Evolutionary conservation across 2,888 invertebrate genomes (phyloP).

Genomic region (Drosophila macrothrix): DNA sequence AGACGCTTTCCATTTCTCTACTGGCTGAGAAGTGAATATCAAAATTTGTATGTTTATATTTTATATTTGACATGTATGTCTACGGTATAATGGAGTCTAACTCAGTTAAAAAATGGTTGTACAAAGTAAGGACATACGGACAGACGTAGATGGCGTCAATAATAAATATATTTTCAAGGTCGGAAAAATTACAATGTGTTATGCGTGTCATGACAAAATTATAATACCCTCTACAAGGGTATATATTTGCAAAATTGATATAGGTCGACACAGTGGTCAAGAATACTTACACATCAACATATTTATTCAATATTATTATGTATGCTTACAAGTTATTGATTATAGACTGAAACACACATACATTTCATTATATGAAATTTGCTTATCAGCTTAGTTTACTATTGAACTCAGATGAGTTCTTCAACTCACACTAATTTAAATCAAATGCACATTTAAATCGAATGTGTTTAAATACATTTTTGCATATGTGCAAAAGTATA

Average conservation of each 20-base stretch:
- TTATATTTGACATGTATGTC: not conserved
- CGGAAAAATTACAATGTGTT: not conserved
- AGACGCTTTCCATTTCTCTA: not conserved
- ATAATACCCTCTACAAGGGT: not conserved
- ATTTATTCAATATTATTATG: not conserved
- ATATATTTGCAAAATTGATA: not conserved
- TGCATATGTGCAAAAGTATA: not conserved
- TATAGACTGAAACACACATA: not conserved
- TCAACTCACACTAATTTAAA: not conserved
- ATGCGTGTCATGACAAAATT: not conserved
- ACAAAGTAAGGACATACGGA: not conserved
- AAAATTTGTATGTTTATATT: no score
- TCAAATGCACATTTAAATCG: not conserved
- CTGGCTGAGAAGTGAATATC: not conserved
- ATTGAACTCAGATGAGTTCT: not conserved
- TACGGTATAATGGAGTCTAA: not conserved
- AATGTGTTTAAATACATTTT: slow-evolving; percentile 5
- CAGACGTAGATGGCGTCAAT: not conserved
- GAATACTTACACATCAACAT: not conserved
- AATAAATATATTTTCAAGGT: not conserved
- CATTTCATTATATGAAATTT: not conserved
- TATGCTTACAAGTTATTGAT: not conserved
- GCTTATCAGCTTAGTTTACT: slow-evolving; percentile 9
- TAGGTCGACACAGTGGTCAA: not conserved
- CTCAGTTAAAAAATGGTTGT: not conserved